A percentile compares a stretch with the other conserved stretches of the same genome.
phyloP scores from a whole-genome alignment of 2,113 vertebrate genomes.

The Meleagris gallopavo region DNA sequence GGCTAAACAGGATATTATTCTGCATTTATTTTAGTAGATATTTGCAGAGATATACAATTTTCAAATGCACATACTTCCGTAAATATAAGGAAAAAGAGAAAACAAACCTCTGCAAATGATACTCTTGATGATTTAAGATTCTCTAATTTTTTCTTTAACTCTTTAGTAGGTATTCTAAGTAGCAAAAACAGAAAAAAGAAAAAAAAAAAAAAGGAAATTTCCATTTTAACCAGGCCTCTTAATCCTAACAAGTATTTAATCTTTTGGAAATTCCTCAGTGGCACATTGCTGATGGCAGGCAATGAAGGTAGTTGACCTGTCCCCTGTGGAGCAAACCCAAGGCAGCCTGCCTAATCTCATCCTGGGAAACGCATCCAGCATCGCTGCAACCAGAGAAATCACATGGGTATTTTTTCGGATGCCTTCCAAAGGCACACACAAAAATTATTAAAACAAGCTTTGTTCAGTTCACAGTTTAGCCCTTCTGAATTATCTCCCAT shows the following conservation, averaged over 20 bases:
- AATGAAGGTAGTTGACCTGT: slow-evolving; percentile 46
- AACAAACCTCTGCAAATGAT: neutral
- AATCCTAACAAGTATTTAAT: slow-evolving; percentile 52
- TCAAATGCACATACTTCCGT: neutral
- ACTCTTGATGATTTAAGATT: slow-evolving; percentile 16
- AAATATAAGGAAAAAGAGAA: neutral
- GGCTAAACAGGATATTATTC: neutral
- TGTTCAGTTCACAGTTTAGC: slow-evolving; percentile 17
- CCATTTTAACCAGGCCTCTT: slow-evolving; percentile 33
- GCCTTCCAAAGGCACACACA: neutral
- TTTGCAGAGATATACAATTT: neutral
- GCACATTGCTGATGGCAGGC: slow-evolving; percentile 19
- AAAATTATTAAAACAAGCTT: slow-evolving; percentile 44
- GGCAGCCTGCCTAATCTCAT: slow-evolving; percentile 48
- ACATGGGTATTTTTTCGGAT: slow-evolving; percentile 5
- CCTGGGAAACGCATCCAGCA: slow-evolving; percentile 12
- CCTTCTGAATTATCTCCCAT: slow-evolving; percentile 23
- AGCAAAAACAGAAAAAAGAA: neutral
- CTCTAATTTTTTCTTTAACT: slow-evolving; percentile 6
- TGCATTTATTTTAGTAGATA: neutral
- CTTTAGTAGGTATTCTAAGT: slow-evolving; percentile 3
- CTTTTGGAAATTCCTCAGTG: slow-evolving; percentile 28
- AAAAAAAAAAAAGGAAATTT: slow-evolving; percentile 1
- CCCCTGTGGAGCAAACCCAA: slow-evolving; percentile 34
- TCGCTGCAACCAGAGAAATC: slow-evolving; percentile 2